A percentile compares a stretch with the other conserved stretches of the same genome.
These are phyloP conservation scores for Phylloscopus trochilus DNA, from an alignment of 2,113 vertebrate species.

Conservation along the genomic window DNA sequence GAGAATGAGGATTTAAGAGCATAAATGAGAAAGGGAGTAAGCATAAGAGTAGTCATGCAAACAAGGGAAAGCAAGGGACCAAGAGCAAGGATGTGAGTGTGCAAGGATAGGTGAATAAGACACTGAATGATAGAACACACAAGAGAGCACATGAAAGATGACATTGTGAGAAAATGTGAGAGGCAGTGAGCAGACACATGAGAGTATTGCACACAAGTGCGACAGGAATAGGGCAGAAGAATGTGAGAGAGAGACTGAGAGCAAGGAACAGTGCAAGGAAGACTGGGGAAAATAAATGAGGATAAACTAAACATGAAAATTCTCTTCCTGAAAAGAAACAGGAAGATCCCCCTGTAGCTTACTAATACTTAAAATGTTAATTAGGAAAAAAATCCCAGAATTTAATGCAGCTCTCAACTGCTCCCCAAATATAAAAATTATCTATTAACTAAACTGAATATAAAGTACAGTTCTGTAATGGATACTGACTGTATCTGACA, in stretches of 20 bases:
- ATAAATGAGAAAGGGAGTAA: neutral
- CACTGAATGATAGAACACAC: neutral
- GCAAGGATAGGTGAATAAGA: neutral
- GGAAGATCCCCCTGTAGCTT: neutral
- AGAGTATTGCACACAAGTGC: accelerated
- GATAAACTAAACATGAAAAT: neutral
- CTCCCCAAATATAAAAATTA: neutral
- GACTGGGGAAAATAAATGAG: neutral
- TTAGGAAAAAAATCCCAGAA: neutral
- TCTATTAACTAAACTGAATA: neutral
- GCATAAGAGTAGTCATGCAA: accelerated
- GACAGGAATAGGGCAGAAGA: neutral
- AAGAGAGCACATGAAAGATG: neutral
- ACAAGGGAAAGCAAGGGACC: neutral
- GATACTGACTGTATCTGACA: neutral
- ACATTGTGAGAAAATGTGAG: neutral
- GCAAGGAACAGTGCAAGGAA: neutral
- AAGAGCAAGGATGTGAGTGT: no score
- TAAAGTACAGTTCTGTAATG: neutral
- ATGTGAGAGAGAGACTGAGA: neutral
- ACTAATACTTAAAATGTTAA: neutral
- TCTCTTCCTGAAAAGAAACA: neutral
- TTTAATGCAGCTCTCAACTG: neutral
- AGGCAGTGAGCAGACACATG: accelerated
- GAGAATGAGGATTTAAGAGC: neutral